phyloP scores from a whole-genome alignment of 2,888 invertebrate species.

The Nudaria mundana region DNA sequence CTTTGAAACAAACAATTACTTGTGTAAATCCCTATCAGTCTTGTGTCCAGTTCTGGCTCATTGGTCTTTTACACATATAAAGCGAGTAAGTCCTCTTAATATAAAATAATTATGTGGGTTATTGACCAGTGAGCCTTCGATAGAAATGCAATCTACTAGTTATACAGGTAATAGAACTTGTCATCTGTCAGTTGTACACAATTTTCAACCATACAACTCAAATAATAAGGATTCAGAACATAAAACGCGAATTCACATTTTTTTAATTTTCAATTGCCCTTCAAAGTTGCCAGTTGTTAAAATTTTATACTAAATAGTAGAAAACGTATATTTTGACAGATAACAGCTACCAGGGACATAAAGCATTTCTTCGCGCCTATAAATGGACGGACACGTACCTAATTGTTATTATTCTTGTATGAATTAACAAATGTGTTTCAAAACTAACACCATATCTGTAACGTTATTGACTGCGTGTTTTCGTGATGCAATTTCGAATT shows the following conservation, averaged over 20 bases:
- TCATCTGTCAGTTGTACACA: constrained; percentile 11
- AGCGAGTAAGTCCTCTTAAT: constrained; percentile 3
- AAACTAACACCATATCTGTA: constrained; percentile 35
- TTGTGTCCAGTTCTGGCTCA: constrained; percentile 37
- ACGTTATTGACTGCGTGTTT: constrained; percentile 12
- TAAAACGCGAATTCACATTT: neutral
- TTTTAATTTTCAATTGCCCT: neutral
- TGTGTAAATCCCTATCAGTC: constrained; percentile 41
- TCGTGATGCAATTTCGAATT: too few species aligned
- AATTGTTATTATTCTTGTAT: constrained; percentile 33
- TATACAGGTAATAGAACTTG: constrained; percentile 15
- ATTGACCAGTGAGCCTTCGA: constrained; percentile 13
- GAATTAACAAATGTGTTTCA: constrained; percentile 38
- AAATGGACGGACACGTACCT: constrained; percentile 42
- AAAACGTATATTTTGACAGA: constrained; percentile 9
- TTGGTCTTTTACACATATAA: constrained; percentile 14
- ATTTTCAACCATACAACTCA: constrained; percentile 8
- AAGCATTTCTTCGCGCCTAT: constrained; percentile 32
- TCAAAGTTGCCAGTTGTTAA: neutral
- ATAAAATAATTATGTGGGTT: constrained; percentile 4
- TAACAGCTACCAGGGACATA: constrained; percentile 16
- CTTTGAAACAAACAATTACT: constrained; percentile 29
- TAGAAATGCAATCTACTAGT: constrained; percentile 27
- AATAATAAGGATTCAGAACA: neutral
- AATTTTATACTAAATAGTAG: constrained; percentile 1